Evolutionary conservation across 2,888 invertebrate genomes (phyloP).

Genomic region (Steinernema hermaphroditum): DNA sequence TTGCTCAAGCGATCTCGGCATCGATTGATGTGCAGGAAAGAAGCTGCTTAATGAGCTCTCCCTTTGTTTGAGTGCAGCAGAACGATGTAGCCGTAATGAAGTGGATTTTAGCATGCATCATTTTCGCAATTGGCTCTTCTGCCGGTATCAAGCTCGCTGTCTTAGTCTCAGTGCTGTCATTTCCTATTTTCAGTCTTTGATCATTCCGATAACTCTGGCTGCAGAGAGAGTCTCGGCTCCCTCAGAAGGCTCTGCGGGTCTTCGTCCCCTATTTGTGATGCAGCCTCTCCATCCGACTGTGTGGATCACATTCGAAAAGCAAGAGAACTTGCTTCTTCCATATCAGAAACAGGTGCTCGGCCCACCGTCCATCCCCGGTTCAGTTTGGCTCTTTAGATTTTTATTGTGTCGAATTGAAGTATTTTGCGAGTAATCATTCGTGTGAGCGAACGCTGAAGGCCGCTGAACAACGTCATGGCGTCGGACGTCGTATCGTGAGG

Average conservation of each 20-base stretch:
- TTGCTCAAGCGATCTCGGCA: constrained; percentile 28
- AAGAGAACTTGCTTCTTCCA: background rate
- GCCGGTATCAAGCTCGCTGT: background rate
- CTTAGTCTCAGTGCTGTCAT: background rate
- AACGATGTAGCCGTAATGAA: constrained; percentile 29
- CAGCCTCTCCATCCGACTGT: background rate
- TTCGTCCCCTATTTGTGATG: background rate
- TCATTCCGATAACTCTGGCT: background rate
- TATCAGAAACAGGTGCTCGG: background rate
- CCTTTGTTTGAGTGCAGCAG: constrained; percentile 24
- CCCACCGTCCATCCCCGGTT: too few relatives aligned
- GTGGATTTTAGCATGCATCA: background rate
- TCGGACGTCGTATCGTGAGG: background rate
- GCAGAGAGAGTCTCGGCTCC: background rate
- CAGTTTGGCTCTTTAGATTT: background rate
- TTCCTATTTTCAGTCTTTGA: background rate
- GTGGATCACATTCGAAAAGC: background rate
- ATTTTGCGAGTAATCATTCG: background rate
- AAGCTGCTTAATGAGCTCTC: constrained; percentile 13
- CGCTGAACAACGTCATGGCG: background rate
- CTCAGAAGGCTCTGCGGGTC: background rate
- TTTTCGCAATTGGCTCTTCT: background rate
- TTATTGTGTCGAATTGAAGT: background rate
- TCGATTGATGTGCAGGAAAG: constrained; percentile 18
- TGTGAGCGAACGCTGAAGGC: background rate